Conservation (phyloP, 2,113 vertebrate genomes). For the Sander lucioperca region DNA sequence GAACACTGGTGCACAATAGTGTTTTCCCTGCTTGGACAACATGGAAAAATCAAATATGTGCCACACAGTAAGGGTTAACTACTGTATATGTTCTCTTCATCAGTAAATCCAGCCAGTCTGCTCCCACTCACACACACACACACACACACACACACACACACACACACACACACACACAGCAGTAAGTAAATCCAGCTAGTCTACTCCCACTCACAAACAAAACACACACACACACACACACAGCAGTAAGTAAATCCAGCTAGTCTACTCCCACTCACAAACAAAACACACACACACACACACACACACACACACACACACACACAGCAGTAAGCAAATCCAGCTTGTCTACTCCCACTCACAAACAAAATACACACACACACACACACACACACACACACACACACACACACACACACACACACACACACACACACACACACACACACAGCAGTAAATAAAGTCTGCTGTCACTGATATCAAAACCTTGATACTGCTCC, state of each 20-base stretch:
- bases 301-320: too few relatives aligned
- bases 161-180: slow-evolving; percentile 7
- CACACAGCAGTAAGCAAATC: too few relatives aligned
- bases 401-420: slow-evolving; percentile 33
- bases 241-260: too few relatives aligned
- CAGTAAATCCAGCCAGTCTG: slow-evolving; percentile 53
- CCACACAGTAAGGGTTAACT: slow-evolving; percentile 33
- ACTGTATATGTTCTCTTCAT: slow-evolving; percentile 15
- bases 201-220: slow-evolving; percentile 49
- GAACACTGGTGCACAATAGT: slow-evolving; percentile 20
- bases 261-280: too few relatives aligned
- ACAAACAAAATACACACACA: slow-evolving; percentile 42
- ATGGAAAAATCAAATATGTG: slow-evolving; percentile 37
- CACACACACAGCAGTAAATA: slow-evolving; percentile 35
- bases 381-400: too few relatives aligned
- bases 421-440: neutral
- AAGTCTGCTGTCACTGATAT: slow-evolving; percentile 51
- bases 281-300: too few relatives aligned
- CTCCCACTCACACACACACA: slow-evolving; percentile 47
- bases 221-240: slow-evolving; percentile 11
- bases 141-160: slow-evolving; percentile 12
- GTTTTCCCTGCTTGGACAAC: slow-evolving; percentile 5
- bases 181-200: too few relatives aligned
- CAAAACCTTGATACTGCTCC: slow-evolving; percentile 55
- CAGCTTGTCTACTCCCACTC: slow-evolving; percentile 24